These are phyloP conservation scores for Hippocampus guttulatus DNA, from an alignment of 2,113 vertebrate species.

Conservation along the genomic window DNA sequence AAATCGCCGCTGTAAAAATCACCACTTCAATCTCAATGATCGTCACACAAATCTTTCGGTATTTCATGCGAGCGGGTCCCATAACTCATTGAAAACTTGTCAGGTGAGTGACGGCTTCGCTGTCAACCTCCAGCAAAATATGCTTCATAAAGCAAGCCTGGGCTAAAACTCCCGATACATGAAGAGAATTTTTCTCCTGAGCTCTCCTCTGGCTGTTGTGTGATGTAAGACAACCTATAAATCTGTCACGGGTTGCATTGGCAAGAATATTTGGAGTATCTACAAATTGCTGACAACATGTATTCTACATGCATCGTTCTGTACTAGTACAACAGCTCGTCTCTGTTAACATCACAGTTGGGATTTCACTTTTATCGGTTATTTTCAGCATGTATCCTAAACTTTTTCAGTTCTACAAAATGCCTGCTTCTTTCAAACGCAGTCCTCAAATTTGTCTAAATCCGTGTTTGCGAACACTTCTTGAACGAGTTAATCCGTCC, in stretches of 20 bases:
- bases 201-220: background rate
- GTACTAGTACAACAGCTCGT: background rate
- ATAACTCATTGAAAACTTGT: conserved; percentile 6
- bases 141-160: conserved; percentile 6
- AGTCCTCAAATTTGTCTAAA: no score
- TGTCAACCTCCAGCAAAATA: conserved; percentile 1
- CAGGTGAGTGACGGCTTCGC: background rate
- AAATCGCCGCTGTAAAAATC: background rate
- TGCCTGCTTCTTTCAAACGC: no score
- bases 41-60: conserved; percentile 20
- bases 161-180: background rate
- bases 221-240: background rate
- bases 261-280: background rate
- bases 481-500: no score
- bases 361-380: background rate
- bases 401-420: no score
- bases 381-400: background rate
- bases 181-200: background rate
- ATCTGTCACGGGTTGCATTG: background rate
- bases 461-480: no score
- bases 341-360: background rate
- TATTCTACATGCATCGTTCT: background rate
- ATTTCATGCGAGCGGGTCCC: background rate
- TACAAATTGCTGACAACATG: background rate
- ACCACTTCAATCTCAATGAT: background rate